Conservation (phyloP, 2,797 vertebrate species). For the Triplophysa yarkandensis region DNA sequence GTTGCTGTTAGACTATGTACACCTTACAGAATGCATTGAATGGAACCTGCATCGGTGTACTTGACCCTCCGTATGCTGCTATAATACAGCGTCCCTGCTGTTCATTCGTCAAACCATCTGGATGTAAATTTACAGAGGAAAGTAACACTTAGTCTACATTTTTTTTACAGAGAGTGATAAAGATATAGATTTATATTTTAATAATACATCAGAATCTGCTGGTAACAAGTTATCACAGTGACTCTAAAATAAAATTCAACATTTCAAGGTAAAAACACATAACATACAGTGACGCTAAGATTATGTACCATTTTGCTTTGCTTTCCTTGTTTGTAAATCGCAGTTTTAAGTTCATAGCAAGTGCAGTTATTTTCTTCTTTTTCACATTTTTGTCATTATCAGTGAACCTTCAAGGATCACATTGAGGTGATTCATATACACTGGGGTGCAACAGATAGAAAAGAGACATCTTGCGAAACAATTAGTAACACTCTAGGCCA, state of each 20-base stretch:
- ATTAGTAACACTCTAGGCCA: slow-evolving; percentile 8
- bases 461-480: slow-evolving; percentile 21
- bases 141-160: slow-evolving; percentile 73
- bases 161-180: slow-evolving; percentile 72
- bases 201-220: slow-evolving; percentile 81
- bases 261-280: slow-evolving; percentile 64
- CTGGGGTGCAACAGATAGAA: slow-evolving; percentile 11
- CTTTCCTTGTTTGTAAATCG: slow-evolving; percentile 48
- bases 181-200: slow-evolving; percentile 74
- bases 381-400: slow-evolving; percentile 51
- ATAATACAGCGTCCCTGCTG: slow-evolving; percentile 1
- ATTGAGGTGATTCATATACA: slow-evolving; percentile 56
- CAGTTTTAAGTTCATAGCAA: not conserved
- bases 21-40: slow-evolving; percentile 59
- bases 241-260: slow-evolving; percentile 72
- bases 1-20: slow-evolving; percentile 60
- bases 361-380: slow-evolving; percentile 20
- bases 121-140: slow-evolving; percentile 61
- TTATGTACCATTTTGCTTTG: slow-evolving; percentile 63
- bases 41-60: slow-evolving; percentile 59
- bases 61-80: slow-evolving; percentile 60
- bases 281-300: slow-evolving; percentile 63
- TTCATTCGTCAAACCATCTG: slow-evolving; percentile 51
- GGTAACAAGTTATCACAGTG: slow-evolving; percentile 86
- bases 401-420: slow-evolving; percentile 51